These are phyloP conservation scores for Chorisops tibialis DNA, from an alignment of 2,888 invertebrate species.

Conservation along the genomic window DNA sequence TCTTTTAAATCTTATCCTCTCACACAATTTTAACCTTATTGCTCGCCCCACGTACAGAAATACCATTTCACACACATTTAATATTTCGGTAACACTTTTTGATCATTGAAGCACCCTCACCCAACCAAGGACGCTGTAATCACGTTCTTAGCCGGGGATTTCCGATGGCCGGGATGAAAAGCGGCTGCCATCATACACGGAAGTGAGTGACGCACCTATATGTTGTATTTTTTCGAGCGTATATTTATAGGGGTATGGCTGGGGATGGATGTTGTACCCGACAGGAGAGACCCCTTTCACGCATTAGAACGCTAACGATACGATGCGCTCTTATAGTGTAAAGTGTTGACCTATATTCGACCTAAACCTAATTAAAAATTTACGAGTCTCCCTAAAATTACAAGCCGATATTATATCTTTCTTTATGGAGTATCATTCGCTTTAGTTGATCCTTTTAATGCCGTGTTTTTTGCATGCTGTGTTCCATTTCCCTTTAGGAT, in stretches of 20 bases:
- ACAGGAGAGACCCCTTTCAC: neutral
- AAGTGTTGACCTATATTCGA: slow-evolving; percentile 24
- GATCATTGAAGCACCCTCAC: neutral
- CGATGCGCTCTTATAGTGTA: slow-evolving; percentile 3
- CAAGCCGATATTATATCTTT: slow-evolving; percentile 11
- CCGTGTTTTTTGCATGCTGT: no score
- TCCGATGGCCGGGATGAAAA: neutral
- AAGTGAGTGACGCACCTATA: neutral
- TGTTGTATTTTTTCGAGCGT: neutral
- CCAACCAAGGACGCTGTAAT: neutral
- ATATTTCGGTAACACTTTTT: neutral
- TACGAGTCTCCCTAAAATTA: slow-evolving; percentile 21
- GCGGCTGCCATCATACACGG: no score
- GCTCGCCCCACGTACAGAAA: neutral
- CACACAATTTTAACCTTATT: neutral
- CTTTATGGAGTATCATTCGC: slow-evolving; percentile 7
- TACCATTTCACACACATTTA: neutral
- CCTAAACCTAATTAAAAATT: slow-evolving; percentile 28
- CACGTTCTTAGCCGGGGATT: neutral
- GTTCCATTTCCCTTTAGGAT: no score
- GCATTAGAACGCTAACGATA: slow-evolving; percentile 3
- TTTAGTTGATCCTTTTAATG: no score
- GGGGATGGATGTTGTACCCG: no score
- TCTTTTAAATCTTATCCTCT: neutral
- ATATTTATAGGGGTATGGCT: no score